These are phyloP conservation scores for Holcopasites calliopsidis DNA, from an alignment of 1,140 invertebrate genomes.

Conservation along the genomic window DNA sequence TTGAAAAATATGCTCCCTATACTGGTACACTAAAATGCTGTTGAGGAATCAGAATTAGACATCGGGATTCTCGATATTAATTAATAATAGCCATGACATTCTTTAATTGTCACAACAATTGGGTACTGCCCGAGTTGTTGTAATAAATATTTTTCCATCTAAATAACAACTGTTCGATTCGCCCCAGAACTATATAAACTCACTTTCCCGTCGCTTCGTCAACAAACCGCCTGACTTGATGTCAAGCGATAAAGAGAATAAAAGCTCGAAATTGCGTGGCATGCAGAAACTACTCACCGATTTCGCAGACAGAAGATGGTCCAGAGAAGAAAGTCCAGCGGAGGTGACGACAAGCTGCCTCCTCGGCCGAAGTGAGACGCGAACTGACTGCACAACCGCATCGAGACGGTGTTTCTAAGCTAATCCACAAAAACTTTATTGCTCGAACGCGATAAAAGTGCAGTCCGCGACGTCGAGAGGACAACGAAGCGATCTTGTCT, in stretches of 20 bases:
- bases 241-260: neutral
- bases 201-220: slow-evolving; percentile 4
- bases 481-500: neutral
- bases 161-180: no score
- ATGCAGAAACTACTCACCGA: slow-evolving; percentile 28
- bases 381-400: slow-evolving; percentile 26
- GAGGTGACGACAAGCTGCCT: slow-evolving; percentile 20
- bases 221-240: neutral
- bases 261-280: slow-evolving; percentile 6
- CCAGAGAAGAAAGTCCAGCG: neutral
- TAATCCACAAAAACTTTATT: slow-evolving; percentile 37
- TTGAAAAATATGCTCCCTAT: no score
- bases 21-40: no score
- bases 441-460: neutral
- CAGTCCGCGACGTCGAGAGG: no score
- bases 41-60: no score
- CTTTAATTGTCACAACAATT: no score
- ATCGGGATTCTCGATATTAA: no score
- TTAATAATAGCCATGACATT: no score
- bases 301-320: neutral
- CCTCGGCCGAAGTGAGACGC: slow-evolving; percentile 28
- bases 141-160: no score
- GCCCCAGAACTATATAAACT: no score
- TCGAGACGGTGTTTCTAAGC: slow-evolving; percentile 20
- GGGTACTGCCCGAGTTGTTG: no score